Base-by-base conservation (phyloP, 2,113 vertebrate genomes). In the Litocranius walleri region DNA sequence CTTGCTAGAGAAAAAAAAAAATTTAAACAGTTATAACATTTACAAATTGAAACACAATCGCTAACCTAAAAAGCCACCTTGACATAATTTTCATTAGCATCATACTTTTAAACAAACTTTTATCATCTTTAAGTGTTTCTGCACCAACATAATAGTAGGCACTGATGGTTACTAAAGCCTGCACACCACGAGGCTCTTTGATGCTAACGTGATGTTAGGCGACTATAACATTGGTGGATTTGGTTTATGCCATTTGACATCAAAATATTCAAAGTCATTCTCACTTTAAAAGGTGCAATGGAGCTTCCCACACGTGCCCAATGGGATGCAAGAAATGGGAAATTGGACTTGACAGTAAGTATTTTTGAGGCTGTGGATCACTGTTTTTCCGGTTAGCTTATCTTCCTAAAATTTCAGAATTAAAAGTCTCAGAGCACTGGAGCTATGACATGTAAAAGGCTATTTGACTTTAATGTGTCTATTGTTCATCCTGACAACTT, bases 41-140 rank as follows among this genome's bases (percentile, higher is more conserved):
- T 98, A 98, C 98, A 98, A 99, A 98, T 98, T 98, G 98, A 98
- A 99, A 98, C 80, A 97, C 97, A 98, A 74, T 98, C 98, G 97
- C 71, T 36, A 64, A 98, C 96, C 94, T 98, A 98, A 98, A 99
- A 98, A 98, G 96, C 77, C 71, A 98, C 94, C 97, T 94, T 94
- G 97, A 96, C n/a, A 96, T 96, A 97, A 98, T 96, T 98, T 81
- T 97, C 96, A 97, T 95, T 98, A 94, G 85, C 95, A 96, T 88
- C 54, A 95, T 92, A 93, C 5, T 97, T 97, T 97, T 90, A 97
- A 95, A 96, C 29, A 74, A 84, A 71, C 7, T 85, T 98, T 97
- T 87, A 97, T 52, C 67, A 81, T 95, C 96, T 93, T 90, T 92
- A 81, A 87, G 71, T 40, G 56, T 80, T 93, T 93, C 90, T 0